These are phyloP conservation scores for Acanthosoma haemorrhoidale DNA, from an alignment of 2,888 invertebrate species.

Conservation along the genomic window DNA sequence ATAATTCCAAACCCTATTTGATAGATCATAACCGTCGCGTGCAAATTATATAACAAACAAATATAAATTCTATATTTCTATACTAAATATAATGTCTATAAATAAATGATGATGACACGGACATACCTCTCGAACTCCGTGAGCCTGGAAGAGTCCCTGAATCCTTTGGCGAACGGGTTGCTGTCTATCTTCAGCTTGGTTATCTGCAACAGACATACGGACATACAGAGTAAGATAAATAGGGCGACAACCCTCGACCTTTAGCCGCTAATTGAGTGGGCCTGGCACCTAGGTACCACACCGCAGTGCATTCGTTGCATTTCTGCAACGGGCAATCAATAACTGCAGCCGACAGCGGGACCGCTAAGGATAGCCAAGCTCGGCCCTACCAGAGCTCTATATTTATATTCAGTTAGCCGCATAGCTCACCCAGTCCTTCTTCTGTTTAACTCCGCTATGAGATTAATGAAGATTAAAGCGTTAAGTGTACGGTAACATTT, in stretches of 20 bases:
- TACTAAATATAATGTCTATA: not conserved
- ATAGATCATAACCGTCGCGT: too few relatives aligned
- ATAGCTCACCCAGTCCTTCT: not conserved
- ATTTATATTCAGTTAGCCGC: not conserved
- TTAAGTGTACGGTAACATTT: too few relatives aligned
- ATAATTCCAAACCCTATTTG: too few relatives aligned
- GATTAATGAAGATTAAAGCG: not conserved
- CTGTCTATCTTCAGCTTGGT: conserved; percentile 80
- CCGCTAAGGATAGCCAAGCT: not conserved
- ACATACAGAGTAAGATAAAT: conserved; percentile 10
- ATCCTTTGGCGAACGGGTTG: conserved; percentile 80
- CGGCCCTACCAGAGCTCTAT: not conserved
- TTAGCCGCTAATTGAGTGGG: not conserved
- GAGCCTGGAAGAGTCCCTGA: conserved; percentile 72
- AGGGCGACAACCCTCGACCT: not conserved
- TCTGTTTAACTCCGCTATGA: not conserved
- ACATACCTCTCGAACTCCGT: conserved; percentile 69
- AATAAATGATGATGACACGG: too few relatives aligned
- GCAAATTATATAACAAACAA: not conserved
- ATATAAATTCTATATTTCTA: not conserved
- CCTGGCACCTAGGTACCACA: not conserved
- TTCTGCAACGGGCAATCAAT: not conserved
- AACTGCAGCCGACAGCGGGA: not conserved
- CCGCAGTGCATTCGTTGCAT: not conserved
- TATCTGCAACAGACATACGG: conserved; percentile 51